Evolutionary conservation across 2,797 vertebrate genomes (phyloP), one percentile per base, ranked within the genome.

Genomic region (Gymnoscopelus braueri): DNA sequence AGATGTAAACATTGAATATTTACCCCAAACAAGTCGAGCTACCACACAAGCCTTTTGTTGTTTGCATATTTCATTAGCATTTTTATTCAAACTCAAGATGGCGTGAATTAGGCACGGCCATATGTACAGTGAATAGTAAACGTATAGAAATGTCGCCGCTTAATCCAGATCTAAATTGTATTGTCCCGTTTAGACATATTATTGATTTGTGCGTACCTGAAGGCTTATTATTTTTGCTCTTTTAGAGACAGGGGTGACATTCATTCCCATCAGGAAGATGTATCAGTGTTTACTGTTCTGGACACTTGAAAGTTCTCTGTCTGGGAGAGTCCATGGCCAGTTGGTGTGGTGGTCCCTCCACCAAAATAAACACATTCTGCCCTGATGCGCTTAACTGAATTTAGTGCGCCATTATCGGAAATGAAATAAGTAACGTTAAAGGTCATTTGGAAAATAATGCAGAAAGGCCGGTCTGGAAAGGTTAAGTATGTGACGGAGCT

Each of bases 391-490:
- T 90, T 93, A 92, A 89, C 87, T 68, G 84, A 90, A 92, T 92
- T 91, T 92, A 93, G 90, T 87, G 84, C 15, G 82, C 89, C 90
- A 91, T 94, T 94, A 93, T 92, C 80, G 88, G 84, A 86, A 92
- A 94, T 93, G 87, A 91, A 92, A 91, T 90, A 88, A 91, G 90
- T 91, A 91, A 91, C 84, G 82, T 79, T 92, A 92, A 94, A 94
- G 91, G 91, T 93, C 90, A 92, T 92, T 92, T 87, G 85, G 88
- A 90, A 92, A 92, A 94, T 91, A 90, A 92, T 90, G 92, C 89
- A 89, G 91, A 90, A 90, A 89, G 88, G 84, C 87, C 80, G 88
- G 88, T 84, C 88, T 84, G 82, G 83, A 94, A 94, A 94, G 93
- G 93, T 93, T 94, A 94, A 93, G 90, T 92, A 92, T 93, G 92